Percentiles rank a stretch among this genome's conserved stretches.
Evolutionary conservation across 2,113 vertebrate species (phyloP).

Genomic region (Pyrgilauda ruficollis): DNA sequence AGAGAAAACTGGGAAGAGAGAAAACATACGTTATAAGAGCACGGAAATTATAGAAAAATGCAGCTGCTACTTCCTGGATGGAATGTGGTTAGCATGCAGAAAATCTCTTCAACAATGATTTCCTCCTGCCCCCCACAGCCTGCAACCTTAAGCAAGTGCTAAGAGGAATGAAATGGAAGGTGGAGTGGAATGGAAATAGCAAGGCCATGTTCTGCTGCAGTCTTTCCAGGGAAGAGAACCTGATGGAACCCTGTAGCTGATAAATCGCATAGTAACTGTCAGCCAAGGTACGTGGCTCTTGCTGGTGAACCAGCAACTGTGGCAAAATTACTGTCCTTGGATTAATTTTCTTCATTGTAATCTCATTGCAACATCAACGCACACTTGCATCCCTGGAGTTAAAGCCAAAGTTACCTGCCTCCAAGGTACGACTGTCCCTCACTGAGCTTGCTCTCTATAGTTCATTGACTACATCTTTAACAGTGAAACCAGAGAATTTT

Average conservation of each 20-base stretch:
- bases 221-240: neutral
- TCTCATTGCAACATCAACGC: neutral
- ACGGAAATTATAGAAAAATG: neutral
- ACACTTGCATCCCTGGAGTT: neutral
- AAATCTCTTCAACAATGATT: neutral
- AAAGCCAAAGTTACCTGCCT: neutral
- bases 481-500: neutral
- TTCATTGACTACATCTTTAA: neutral
- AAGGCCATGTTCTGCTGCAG: neutral
- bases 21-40: neutral
- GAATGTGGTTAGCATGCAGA: neutral
- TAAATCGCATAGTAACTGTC: neutral
- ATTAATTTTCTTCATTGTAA: neutral
- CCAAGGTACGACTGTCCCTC: rapidly evolving
- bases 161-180: neutral
- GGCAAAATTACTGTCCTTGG: neutral
- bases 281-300: neutral
- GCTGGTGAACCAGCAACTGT: neutral
- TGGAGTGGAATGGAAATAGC: neutral
- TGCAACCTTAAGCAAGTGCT: neutral
- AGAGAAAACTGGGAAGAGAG: neutral
- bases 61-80: neutral
- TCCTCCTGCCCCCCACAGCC: rapidly evolving
- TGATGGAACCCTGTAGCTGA: rapidly evolving
- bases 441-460: neutral